Evolutionary conservation across 2,113 vertebrate species (phyloP), one percentile per base, ranked within the genome.

Genomic region (Cryptotis parvus): DNA sequence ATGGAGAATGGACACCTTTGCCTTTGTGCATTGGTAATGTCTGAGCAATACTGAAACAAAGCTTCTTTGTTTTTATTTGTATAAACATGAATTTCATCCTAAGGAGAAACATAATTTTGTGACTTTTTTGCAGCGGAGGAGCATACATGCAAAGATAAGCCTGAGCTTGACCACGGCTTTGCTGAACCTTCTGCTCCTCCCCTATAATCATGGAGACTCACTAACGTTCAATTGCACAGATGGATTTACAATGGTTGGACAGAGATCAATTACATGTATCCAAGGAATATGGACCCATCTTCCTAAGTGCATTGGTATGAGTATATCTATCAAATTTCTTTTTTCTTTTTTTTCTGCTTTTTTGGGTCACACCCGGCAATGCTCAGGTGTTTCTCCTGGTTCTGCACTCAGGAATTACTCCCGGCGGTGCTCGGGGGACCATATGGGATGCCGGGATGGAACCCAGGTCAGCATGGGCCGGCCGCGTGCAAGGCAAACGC

Each of bases 221-320:
- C 91, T 94, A 31, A 58, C 91, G 5, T 96, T 97, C 39, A 91
- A 3, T 3, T 98, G 97, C 45, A 45, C 20, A 1, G 0, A 0
- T 0, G 0, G 6, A 18, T 96, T 96, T 45, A 95, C 87, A 55
- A 29, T 98, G 89, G 3, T 97, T 96, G 98, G 97, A 84, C 77
- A 87, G 1, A 92, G 91, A 20, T 92, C 93, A 81, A 49, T 97
- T 75, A 94, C 94, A 4, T 98, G 98, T 75, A 5, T 95, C 37
- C 87, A 94, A 39, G 98, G 98, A 66, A 4, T 18, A 1, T 98
- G 98, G 98, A 97, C 96, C 58, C 49, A 95, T 61, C 72, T 61
- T 84, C 98, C 98, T 72, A 91, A 91, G 14, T 98, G 98, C 94
- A 90, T 96, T 78, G 96, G 98, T 98, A 81, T 22, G 24, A 24